phyloP scores from a whole-genome alignment of 2,797 vertebrate genomes.

The Rachycentron canadum region DNA sequence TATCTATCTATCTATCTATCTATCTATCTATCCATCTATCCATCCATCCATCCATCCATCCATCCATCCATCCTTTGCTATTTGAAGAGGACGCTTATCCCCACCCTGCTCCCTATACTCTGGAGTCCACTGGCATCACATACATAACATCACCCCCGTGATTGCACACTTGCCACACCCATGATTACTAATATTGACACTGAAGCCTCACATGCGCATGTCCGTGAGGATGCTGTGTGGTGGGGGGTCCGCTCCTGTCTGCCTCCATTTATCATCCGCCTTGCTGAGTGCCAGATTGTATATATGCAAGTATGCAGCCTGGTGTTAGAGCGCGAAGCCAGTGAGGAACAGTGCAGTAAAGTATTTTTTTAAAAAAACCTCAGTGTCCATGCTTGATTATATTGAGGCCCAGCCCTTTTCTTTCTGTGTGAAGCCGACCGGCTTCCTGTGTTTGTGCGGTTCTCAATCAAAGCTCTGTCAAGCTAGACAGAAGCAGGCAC shows the following conservation, averaged over 20 bases:
- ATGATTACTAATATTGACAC: constrained; percentile 76
- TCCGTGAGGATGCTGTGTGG: constrained; percentile 72
- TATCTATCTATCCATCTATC: too few relatives aligned
- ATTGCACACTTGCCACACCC: constrained; percentile 79
- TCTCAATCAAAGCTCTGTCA: constrained; percentile 39
- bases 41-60: too few relatives aligned
- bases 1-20: too few relatives aligned
- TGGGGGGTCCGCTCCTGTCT: constrained; percentile 38
- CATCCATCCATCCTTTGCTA: too few relatives aligned
- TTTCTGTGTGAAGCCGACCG: constrained; percentile 77
- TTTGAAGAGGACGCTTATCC: too few relatives aligned
- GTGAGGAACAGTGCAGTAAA: background rate
- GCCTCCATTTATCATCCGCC: background rate
- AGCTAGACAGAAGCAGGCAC: constrained; percentile 23
- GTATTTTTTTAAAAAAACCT: background rate
- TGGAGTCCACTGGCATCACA: constrained; percentile 13
- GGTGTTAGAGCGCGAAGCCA: background rate
- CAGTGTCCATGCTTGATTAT: constrained; percentile 20
- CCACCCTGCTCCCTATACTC: constrained; percentile 3
- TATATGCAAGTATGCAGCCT: background rate
- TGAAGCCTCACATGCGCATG: constrained; percentile 67
- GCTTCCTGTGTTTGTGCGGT: constrained; percentile 82
- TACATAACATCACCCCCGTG: constrained; percentile 52
- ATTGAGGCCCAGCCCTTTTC: constrained; percentile 72
- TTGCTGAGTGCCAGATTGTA: background rate